phyloP scores from a whole-genome alignment of 2,888 invertebrate species.

The Chrysodeixis includens region DNA sequence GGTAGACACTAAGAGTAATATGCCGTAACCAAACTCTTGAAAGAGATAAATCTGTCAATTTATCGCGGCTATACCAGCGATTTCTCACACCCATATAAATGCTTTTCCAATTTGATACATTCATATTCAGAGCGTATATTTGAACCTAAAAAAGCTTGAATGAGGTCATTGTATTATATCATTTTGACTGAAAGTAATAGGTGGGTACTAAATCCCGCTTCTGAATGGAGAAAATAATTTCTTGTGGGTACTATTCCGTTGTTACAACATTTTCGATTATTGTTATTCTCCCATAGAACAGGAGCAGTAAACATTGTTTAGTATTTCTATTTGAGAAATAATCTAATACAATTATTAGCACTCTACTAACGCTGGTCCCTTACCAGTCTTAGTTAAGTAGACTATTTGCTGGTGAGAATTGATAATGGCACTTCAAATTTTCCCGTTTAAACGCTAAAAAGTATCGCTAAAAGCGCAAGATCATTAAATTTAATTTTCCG shows the following conservation, averaged over 20 bases:
- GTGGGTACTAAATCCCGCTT: not conserved
- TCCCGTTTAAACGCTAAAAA: no score
- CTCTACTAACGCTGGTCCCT: no score
- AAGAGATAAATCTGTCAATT: conserved; percentile 56
- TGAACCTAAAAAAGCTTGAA: conserved; percentile 26
- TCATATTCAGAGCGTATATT: conserved; percentile 39
- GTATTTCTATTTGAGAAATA: no score
- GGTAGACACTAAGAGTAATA: conserved; percentile 49
- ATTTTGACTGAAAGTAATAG: conserved; percentile 14
- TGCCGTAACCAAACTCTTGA: conserved; percentile 45
- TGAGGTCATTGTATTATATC: conserved; percentile 17
- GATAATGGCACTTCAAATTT: no score
- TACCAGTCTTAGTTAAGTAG: no score
- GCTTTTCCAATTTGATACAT: conserved; percentile 41
- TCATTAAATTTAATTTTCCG: no score
- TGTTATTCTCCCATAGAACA: not conserved
- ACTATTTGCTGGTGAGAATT: no score
- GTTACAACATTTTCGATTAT: not conserved
- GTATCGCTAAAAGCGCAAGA: no score
- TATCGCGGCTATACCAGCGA: conserved; percentile 42
- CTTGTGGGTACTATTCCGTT: not conserved
- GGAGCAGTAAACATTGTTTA: not conserved
- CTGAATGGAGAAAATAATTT: not conserved
- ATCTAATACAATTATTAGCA: no score
- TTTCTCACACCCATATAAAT: conserved; percentile 35